Conservation (phyloP, 2,113 vertebrate genomes). For the Gulo gulo region DNA sequence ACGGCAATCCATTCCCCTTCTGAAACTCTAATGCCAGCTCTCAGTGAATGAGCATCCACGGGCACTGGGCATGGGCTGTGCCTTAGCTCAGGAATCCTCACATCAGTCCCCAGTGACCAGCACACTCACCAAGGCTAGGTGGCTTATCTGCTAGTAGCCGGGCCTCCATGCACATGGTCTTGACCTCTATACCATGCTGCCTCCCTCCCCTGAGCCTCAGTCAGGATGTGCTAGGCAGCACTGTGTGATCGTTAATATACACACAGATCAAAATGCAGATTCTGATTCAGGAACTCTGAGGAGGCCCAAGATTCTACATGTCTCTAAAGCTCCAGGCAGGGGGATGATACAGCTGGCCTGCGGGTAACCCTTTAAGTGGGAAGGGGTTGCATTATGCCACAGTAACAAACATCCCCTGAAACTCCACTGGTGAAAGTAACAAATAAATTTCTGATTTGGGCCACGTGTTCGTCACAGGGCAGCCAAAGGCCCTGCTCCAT, state of each 20-base stretch:
- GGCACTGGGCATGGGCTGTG: accelerated
- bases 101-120: background rate
- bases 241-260: background rate
- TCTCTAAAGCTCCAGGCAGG: background rate
- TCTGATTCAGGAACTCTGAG: background rate
- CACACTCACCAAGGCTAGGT: background rate
- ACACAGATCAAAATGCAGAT: background rate
- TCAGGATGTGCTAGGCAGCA: background rate
- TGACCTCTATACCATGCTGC: accelerated
- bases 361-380: background rate
- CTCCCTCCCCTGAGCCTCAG: too few species aligned
- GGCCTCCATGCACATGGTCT: accelerated
- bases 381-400: background rate
- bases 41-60: background rate
- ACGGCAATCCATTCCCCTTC: background rate
- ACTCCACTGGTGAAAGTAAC: background rate
- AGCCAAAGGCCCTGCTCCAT: background rate
- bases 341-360: background rate
- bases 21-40: background rate
- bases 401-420: background rate
- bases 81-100: background rate
- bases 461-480: accelerated
- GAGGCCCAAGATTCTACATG: too few species aligned
- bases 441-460: background rate
- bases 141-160: too few species aligned